Percentiles rank a stretch among this genome's conserved stretches.
These are phyloP conservation scores for Zenarchopterus dispar DNA, from an alignment of 2,797 vertebrate species.

Conservation along the genomic window DNA sequence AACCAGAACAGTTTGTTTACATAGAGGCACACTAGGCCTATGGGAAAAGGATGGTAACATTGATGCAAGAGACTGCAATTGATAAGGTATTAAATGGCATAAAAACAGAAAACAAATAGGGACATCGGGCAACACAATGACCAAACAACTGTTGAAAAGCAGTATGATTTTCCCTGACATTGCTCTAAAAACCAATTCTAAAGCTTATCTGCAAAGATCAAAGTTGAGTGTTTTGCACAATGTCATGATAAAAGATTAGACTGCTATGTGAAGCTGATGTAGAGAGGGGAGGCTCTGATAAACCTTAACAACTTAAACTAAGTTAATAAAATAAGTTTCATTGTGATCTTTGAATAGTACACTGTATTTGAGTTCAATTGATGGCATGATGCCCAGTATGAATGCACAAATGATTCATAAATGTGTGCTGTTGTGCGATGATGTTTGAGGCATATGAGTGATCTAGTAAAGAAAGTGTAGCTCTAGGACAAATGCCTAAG, in stretches of 20 bases:
- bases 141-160: not conserved
- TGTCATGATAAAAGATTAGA: slow-evolving; percentile 56
- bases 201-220: slow-evolving; percentile 29
- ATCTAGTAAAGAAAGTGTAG: not conserved
- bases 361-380: slow-evolving; percentile 18
- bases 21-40: slow-evolving; percentile 15
- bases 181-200: slow-evolving; percentile 23
- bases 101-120: not conserved
- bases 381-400: not conserved
- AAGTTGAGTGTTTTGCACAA: slow-evolving; percentile 39
- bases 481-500: slow-evolving; percentile 1
- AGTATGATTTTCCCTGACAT: not conserved
- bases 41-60: slow-evolving; percentile 11
- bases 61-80: not conserved
- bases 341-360: slow-evolving; percentile 25
- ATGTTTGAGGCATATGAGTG: not conserved
- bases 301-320: slow-evolving; percentile 16
- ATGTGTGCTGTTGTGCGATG: not conserved
- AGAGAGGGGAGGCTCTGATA: slow-evolving; percentile 23
- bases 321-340: slow-evolving; percentile 13
- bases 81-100: not conserved
- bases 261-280: slow-evolving; percentile 38
- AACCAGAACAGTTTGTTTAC: slow-evolving; percentile 32
- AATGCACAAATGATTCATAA: slow-evolving; percentile 18
- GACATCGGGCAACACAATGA: not conserved